Percentiles rank a stretch among this genome's conserved stretches.
Conservation (phyloP, 2,113 vertebrate genomes). For the Dasyprocta punctata region DNA sequence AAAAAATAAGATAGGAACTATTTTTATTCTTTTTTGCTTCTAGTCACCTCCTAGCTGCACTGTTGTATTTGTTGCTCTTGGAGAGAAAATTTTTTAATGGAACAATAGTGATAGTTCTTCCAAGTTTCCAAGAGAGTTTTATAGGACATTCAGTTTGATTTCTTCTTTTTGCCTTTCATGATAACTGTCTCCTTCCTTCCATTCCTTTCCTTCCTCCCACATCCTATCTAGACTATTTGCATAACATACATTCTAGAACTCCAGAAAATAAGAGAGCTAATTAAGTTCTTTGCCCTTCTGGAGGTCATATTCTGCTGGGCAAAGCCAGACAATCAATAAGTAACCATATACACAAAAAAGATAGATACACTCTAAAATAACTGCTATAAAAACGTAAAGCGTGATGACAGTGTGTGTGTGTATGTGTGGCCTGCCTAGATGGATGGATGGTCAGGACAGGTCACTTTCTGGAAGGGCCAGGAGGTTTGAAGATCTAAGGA, state of each 20-base stretch:
- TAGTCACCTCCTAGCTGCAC: neutral
- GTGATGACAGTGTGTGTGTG: neutral
- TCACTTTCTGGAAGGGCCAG: neutral
- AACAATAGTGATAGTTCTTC: constrained; percentile 32
- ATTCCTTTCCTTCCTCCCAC: neutral
- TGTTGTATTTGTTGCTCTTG: constrained; percentile 48
- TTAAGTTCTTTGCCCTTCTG: neutral
- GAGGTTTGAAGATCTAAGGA: neutral
- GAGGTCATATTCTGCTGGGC: neutral
- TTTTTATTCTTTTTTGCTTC: neutral
- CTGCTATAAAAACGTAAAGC: neutral
- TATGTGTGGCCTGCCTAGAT: neutral
- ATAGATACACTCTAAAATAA: neutral
- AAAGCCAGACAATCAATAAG: constrained; percentile 14
- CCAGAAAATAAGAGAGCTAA: neutral
- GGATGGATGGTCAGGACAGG: neutral
- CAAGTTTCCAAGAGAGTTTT: constrained; percentile 38
- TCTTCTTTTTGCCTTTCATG: neutral
- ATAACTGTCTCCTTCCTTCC: neutral
- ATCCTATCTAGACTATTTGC: neutral
- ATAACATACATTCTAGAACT: neutral
- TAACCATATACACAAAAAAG: neutral
- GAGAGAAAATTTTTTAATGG: neutral
- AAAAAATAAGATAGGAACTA: constrained; percentile 7
- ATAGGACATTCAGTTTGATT: neutral